phyloP scores from a whole-genome alignment of 2,113 vertebrate genomes.

The Dryoscopus gambensis region DNA sequence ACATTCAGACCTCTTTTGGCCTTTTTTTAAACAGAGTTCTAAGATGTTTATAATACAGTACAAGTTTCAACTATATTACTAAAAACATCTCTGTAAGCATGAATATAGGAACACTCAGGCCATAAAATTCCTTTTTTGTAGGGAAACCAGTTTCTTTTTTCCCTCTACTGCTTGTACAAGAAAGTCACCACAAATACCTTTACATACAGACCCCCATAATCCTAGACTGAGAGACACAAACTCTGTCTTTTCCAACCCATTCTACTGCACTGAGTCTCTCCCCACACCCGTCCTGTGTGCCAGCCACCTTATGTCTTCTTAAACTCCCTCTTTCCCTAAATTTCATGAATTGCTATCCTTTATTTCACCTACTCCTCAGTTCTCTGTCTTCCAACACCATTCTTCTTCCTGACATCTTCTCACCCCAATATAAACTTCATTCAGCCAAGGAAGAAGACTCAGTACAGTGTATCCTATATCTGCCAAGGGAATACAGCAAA shows the following conservation, averaged over 20 bases:
- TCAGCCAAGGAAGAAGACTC: background rate
- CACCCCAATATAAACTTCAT: background rate
- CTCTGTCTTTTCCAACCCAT: background rate
- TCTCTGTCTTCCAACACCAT: background rate
- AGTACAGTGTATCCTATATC: background rate
- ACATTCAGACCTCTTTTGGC: background rate
- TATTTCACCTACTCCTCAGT: background rate
- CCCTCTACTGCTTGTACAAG: background rate
- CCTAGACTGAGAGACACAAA: background rate
- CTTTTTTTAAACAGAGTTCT: background rate
- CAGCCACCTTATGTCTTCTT: background rate
- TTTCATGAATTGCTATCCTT: background rate
- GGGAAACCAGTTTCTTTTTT: background rate
- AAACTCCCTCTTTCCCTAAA: background rate
- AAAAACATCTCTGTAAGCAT: background rate
- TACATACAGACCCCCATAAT: background rate
- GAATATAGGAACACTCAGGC: background rate
- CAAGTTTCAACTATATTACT: background rate
- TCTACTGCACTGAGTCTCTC: background rate
- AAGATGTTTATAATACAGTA: background rate
- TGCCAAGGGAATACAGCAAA: background rate
- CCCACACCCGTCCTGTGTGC: background rate
- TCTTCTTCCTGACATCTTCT: background rate
- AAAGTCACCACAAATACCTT: background rate
- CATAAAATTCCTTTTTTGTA: background rate